Base-by-base conservation (phyloP, 2,797 vertebrate genomes). In the Amniataba percoides region DNA sequence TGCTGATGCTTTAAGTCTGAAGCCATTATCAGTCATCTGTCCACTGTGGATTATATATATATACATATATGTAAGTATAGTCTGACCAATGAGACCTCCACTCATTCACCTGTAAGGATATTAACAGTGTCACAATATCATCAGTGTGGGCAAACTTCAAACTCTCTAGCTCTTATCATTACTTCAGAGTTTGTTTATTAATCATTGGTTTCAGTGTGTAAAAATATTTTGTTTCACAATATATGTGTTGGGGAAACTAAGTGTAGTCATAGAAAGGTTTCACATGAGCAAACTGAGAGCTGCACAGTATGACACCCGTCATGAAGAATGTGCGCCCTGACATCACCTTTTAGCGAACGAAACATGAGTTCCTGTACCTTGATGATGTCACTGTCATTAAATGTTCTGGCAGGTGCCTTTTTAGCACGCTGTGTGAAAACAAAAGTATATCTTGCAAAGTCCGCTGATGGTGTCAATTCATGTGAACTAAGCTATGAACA, bases 341-440 rank as follows among this genome's bases (percentile, higher is more conserved):
- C 40, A 57, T 78, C 63, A 76, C 18, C 5, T 18, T 4, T 46
- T 4, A 1, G 25, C 1, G 1, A 61, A 23, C 3, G 43, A 63
- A 80, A 80, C 48, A 27, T 10, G 13, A 71, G 19, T 46, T 7
- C 7, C 5, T 59, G 42, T 6, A 45, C 64, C 42, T 23, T 1
- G 25, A 55, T 74, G 81, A 82, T 46, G 27, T 88, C 74, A 87
- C 11, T 10, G 25, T 34, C 51, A 2, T 34, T 46, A 74, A 82
- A 80, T 80, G 45, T 72, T 53, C 18, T 1, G 25, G 9, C 46
- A n/a, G 55, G 63, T 51, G 46, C 10, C 27, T 70, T 59, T 46
- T 36, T 8, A 3, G 3, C 45, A 15, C 1, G 31, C 1, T 19
- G 2, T 8, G 0, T 39, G 10, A 48, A 67, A 13, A n/a, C 3